Conservation (phyloP, 2,888 invertebrate genomes). For the Caenorhabditis macrosperma region DNA sequence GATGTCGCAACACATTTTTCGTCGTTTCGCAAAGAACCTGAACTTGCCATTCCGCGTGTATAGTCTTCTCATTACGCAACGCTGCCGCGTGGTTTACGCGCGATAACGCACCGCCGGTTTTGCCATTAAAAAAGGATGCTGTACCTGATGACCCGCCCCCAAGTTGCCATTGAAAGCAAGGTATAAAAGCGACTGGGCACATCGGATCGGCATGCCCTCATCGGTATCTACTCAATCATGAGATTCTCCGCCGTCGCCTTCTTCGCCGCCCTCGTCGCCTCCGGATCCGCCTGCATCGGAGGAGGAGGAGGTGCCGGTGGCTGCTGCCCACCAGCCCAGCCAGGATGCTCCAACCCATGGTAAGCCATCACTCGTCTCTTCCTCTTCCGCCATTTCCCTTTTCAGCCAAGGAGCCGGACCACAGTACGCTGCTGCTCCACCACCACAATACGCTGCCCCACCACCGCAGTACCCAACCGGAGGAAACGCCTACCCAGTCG, state of each 20-base stretch:
- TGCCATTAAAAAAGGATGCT: not conserved
- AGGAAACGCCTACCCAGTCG: slow-evolving; percentile 41
- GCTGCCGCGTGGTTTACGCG: slow-evolving; percentile 35
- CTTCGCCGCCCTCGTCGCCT: slow-evolving; percentile 33
- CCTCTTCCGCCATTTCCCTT: not conserved
- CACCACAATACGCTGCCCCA: slow-evolving; percentile 16
- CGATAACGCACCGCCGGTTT: slow-evolving; percentile 37
- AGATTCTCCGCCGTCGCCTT: slow-evolving; percentile 28
- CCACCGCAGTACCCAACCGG: slow-evolving; percentile 31
- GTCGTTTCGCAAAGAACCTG: slow-evolving; percentile 14
- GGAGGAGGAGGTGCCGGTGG: slow-evolving; percentile 29
- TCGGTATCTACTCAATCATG: slow-evolving; percentile 24
- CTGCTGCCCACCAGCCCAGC: slow-evolving; percentile 53
- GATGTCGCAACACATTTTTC: slow-evolving; percentile 7
- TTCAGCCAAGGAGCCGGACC: slow-evolving; percentile 51
- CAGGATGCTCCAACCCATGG: slow-evolving; percentile 50
- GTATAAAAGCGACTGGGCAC: slow-evolving; percentile 5
- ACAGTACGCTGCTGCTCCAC: slow-evolving; percentile 16
- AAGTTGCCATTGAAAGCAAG: not conserved
- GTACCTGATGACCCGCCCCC: not conserved
- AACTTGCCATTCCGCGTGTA: slow-evolving; percentile 33
- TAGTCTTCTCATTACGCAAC: slow-evolving; percentile 56
- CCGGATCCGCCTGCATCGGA: slow-evolving; percentile 40
- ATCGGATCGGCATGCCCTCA: slow-evolving; percentile 4
- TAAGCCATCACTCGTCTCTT: not conserved